phyloP scores from a whole-genome alignment of 1,140 invertebrate species.

The Nixonia krombeini region DNA sequence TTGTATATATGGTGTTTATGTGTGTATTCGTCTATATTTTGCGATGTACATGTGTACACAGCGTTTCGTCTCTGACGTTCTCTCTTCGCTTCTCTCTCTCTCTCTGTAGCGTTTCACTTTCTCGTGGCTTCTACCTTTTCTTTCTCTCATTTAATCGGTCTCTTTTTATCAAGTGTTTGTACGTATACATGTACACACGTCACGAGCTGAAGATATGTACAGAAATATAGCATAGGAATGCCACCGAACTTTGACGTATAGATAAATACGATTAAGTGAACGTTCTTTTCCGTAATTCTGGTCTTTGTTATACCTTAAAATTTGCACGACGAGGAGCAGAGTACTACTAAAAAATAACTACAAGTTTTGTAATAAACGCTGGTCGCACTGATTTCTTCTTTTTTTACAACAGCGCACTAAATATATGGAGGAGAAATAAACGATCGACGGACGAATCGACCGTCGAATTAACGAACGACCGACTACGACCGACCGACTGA shows the following conservation, averaged over 20 bases:
- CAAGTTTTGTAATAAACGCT: background rate
- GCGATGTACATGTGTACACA: conserved; percentile 15
- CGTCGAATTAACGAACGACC: conserved; percentile 6
- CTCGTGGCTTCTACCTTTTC: too few species aligned
- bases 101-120: too few species aligned
- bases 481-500: conserved; percentile 9
- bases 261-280: background rate
- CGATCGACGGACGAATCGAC: background rate
- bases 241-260: background rate
- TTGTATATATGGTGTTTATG: background rate
- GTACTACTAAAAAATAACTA: background rate
- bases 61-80: conserved; percentile 9
- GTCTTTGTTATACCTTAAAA: too few species aligned
- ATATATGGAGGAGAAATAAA: background rate
- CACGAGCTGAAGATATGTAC: background rate
- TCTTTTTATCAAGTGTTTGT: background rate
- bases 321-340: background rate
- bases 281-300: background rate
- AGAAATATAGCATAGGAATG: background rate
- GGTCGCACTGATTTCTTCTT: background rate
- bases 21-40: background rate
- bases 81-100: conserved; percentile 7
- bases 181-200: background rate
- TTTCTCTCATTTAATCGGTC: conserved; percentile 6
- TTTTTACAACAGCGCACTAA: background rate